Evolutionary conservation across 2,888 invertebrate species (phyloP), one percentile per base, ranked within the genome.

Genomic region (Mesodorylaimus sp.): DNA sequence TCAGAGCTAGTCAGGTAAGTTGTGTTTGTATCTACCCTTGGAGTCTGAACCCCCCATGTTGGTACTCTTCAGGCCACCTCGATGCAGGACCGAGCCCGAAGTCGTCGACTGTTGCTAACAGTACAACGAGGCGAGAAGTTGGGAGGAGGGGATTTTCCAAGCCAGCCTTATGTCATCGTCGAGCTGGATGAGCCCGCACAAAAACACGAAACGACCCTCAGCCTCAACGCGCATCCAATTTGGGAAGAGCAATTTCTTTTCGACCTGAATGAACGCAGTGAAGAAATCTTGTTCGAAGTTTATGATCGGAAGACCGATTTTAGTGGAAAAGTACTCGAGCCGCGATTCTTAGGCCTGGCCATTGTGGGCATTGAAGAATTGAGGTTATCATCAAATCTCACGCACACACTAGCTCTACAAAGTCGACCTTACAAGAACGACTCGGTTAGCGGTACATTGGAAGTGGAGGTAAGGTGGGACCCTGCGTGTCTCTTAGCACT

Each of bases 231-330:
- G 42, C 68, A 68, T 55, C 93, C 93, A 0, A 77, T 79, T 63
- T 95, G 93, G 93, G 91, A 95, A 66, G 93, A 95, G 72, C 87
- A 88, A 64, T 95, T 93, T 72, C 73, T 89, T 56, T 93, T 95
- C 68, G 87, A 88, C 65, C 73, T 93, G 49, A 81, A 81, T 41
- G 79, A 80, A 44, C 79, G 80, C 60, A 87, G 89, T 0, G 81
- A 83, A 43, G 89, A 93, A 69, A 76, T 93, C 5, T 74, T 91
- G 28, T 83, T 95, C 68, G 93, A 95, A 72, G 79, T 93, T 29
- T 89, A 84, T 65, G 89, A 91, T 70, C n/a, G n/a, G n/a, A 74
- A 74, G 10, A 74, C 63, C 66, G 69, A 65, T 32, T n/a, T n/a
- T n/a, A n/a, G n/a, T n/a, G n/a, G n/a, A n/a, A 59, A 60, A 24